phyloP scores from a whole-genome alignment of 1,140 invertebrate species.

The Drosophila pseudoananassae region DNA sequence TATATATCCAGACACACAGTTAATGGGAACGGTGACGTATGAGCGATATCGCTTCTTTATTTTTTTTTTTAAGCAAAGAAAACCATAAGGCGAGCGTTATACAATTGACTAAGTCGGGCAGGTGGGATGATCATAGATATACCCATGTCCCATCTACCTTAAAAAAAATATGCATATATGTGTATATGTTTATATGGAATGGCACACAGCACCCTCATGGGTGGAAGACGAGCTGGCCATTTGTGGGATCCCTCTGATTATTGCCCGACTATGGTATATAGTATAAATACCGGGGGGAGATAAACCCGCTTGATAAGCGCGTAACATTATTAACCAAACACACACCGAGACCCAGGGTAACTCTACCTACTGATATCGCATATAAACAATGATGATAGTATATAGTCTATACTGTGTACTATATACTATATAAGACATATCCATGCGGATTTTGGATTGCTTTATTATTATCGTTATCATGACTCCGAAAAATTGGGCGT shows the following conservation, averaged over 20 bases:
- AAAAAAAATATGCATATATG: not conserved
- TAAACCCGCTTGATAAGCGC: conserved; percentile 57
- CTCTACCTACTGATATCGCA: not conserved
- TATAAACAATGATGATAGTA: not conserved
- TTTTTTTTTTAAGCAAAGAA: too few species aligned
- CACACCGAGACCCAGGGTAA: conserved; percentile 7
- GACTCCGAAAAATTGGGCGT: conserved; percentile 27
- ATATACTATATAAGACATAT: not conserved
- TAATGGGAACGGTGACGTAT: conserved; percentile 42
- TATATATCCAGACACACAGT: not conserved
- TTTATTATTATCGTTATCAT: conserved; percentile 40
- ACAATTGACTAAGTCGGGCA: conserved; percentile 15
- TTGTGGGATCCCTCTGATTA: conserved; percentile 34
- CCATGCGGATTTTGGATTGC: conserved; percentile 19
- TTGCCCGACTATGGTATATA: conserved; percentile 21
- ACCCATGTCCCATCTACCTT: not conserved
- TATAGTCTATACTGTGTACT: conserved; percentile 1
- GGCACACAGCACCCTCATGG: conserved; percentile 19
- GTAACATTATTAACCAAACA: conserved; percentile 50
- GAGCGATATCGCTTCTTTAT: conserved; percentile 10
- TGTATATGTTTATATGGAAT: not conserved
- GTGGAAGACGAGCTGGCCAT: conserved; percentile 12
- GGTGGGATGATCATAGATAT: conserved; percentile 24
- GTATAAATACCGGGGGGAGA: conserved; percentile 43
- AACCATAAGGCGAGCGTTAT: conserved; percentile 6